A percentile compares a stretch with the other conserved stretches of the same genome.
These are phyloP conservation scores for Rhingia rostrata DNA, from an alignment of 2,888 invertebrate species.

Conservation along the genomic window DNA sequence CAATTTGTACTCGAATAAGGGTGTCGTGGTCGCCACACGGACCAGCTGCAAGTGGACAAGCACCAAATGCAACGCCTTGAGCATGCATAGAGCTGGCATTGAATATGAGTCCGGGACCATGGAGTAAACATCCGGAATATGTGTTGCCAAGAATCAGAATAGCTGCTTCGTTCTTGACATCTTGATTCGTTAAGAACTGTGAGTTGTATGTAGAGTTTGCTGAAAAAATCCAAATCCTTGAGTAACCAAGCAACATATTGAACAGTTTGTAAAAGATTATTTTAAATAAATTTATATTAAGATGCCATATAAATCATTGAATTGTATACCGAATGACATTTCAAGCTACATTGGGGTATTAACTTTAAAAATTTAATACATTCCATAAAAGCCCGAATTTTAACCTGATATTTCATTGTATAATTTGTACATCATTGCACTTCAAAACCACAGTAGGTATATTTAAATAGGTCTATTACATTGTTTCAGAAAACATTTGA, in stretches of 20 bases:
- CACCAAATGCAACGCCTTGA: constrained; percentile 89
- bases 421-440: too few relatives aligned
- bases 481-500: too few relatives aligned
- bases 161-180: constrained; percentile 88
- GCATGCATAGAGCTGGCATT: constrained; percentile 86
- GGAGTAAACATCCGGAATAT: constrained; percentile 92
- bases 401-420: too few relatives aligned
- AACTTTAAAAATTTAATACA: too few relatives aligned
- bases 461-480: too few relatives aligned
- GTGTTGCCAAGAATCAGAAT: constrained; percentile 91
- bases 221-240: constrained; percentile 63
- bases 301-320: too few relatives aligned
- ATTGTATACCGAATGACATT: too few relatives aligned
- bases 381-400: too few relatives aligned
- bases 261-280: background rate
- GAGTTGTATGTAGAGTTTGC: constrained; percentile 91
- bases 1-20: constrained; percentile 85
- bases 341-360: too few relatives aligned
- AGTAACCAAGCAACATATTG: background rate
- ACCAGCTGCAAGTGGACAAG: constrained; percentile 89
- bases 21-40: constrained; percentile 86
- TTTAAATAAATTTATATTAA: too few relatives aligned
- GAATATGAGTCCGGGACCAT: constrained; percentile 94
- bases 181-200: constrained; percentile 88
- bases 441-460: too few relatives aligned